Base-by-base conservation (phyloP, 2,113 vertebrate species). In the Catharus minimus region DNA sequence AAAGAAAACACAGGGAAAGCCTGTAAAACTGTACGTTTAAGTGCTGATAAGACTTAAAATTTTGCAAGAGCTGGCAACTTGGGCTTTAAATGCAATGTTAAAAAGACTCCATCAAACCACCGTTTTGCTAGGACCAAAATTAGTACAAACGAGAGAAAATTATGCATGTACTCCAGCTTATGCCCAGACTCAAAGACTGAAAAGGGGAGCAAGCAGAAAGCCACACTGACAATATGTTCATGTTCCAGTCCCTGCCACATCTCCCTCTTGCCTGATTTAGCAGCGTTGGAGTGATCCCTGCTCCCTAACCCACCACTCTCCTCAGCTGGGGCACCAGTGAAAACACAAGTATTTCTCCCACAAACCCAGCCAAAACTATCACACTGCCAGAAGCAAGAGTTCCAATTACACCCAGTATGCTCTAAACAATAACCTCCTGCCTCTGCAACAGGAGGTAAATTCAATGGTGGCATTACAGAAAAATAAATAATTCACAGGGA, bases 391-490 rank as follows among this genome's bases (percentile, higher is more conserved):
- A 71, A 62, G 8, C 11, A 4, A 50, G 49, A 71, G 73, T 39
- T 81, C 58, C 79, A 84, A 69, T 92, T 69, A 71, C 88, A 91
- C 33, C 39, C 47, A 67, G 30, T 3, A 20, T 4, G 28, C 52
- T 56, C 30, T 44, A 47, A 94, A 92, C 72, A 94, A 89, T 62
- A 88, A 77, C 41, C 60, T 69, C 75, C 82, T 60, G 53, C 61
- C 68, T 71, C n/a, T 18, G 55, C 3, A 7, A 39, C 0, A 0
- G 71, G 28, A 74, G 43, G 68, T 33, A 57, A 86, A 88, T 66
- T 90, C 73, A 81, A 1, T 58, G 44, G 64, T 17, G n/a, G 23
- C 5, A 55, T 55, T 62, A 69, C 0, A 0, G 24, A 83, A 79
- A 82, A 80, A 52, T 44, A 74, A 82, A 77, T 82, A 74, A 88